Evolutionary conservation across 2,888 invertebrate genomes (phyloP).

Genomic region (Hirtodrosophila duncani): DNA sequence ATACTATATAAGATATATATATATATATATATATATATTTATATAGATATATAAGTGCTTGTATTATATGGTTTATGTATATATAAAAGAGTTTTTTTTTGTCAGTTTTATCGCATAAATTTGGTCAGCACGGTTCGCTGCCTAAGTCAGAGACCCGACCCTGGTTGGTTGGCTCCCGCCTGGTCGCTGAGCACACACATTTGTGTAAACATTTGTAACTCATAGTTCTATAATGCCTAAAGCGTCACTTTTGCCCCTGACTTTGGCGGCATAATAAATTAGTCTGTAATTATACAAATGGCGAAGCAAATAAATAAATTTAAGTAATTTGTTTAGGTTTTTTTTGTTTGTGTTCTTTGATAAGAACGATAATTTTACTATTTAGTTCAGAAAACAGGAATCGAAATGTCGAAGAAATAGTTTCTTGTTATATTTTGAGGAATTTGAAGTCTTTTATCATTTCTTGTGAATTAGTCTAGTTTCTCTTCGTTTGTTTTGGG

Average conservation of each 20-base stretch:
- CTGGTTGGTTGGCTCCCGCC: not conserved
- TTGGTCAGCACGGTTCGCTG: constrained; percentile 30
- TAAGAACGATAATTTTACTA: too few species aligned
- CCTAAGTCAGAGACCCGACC: too few species aligned
- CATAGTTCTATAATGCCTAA: constrained; percentile 4
- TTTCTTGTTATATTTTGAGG: too few species aligned
- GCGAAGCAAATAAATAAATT: too few species aligned
- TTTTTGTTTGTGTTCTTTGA: too few species aligned
- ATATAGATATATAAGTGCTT: constrained; percentile 12
- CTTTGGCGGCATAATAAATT: constrained; percentile 15
- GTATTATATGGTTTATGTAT: too few species aligned
- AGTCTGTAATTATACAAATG: not conserved
- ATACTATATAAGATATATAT: not conserved
- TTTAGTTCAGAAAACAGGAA: too few species aligned
- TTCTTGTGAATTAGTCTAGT: too few species aligned
- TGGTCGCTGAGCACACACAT: constrained; percentile 8
- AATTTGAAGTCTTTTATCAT: too few species aligned
- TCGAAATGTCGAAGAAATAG: too few species aligned
- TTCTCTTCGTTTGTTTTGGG: too few species aligned
- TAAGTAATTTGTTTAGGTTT: too few species aligned
- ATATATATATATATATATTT: not conserved
- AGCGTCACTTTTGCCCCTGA: constrained; percentile 20
- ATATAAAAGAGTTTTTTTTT: not conserved
- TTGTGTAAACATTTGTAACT: constrained; percentile 31
- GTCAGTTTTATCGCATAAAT: constrained; percentile 10